Percentiles rank a stretch among this genome's conserved stretches.
Conservation (phyloP, 2,113 vertebrate genomes). For the Calyptomena viridis region DNA sequence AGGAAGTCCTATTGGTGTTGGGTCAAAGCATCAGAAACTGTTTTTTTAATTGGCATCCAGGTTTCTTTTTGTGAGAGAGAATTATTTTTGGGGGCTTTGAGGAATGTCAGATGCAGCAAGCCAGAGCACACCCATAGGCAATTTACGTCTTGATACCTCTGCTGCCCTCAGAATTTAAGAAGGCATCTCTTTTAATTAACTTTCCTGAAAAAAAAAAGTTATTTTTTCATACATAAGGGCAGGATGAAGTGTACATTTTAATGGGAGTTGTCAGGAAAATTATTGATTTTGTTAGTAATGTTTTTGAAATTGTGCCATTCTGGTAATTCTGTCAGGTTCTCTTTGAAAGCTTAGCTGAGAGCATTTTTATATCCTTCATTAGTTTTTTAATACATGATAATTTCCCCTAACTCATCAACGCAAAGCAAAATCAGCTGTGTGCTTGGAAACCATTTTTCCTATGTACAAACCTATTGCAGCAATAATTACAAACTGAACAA, state of each 20-base stretch:
- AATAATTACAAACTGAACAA: conserved; percentile 36
- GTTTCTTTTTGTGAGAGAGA: background rate
- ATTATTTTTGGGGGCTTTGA: background rate
- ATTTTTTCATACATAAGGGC: background rate
- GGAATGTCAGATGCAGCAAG: background rate
- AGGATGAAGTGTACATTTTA: conserved; percentile 47
- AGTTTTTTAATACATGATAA: conserved; percentile 22
- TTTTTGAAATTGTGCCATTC: conserved; percentile 62
- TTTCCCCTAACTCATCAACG: conserved; percentile 5
- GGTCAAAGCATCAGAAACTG: background rate
- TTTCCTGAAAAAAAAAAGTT: conserved; percentile 41
- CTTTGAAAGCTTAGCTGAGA: conserved; percentile 11
- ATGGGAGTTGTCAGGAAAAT: conserved; percentile 41
- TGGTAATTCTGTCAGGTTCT: conserved; percentile 47
- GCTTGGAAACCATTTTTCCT: conserved; percentile 13
- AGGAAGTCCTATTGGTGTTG: background rate
- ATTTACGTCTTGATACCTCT: background rate
- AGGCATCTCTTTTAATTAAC: conserved; percentile 48
- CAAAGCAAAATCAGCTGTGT: background rate
- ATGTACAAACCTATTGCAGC: background rate
- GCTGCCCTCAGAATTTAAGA: conserved; percentile 19
- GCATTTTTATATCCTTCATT: conserved; percentile 30
- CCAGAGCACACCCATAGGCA: background rate
- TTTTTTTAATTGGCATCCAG: background rate
- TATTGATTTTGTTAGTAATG: conserved; percentile 65